Evolutionary conservation across 2,113 vertebrate species (phyloP).

Genomic region (Chlorodrepanis virens): DNA sequence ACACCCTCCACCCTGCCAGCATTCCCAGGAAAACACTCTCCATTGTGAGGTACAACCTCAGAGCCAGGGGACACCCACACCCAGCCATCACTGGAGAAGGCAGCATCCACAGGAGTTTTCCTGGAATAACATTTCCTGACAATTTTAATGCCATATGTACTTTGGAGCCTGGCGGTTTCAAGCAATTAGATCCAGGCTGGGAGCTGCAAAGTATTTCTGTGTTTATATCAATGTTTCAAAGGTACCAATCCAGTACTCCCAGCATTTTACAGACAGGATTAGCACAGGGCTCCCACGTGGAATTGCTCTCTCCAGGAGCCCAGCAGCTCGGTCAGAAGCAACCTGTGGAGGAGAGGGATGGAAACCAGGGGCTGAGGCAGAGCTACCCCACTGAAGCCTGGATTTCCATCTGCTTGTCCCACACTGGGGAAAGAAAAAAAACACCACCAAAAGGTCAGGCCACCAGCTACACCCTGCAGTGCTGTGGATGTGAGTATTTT

Average conservation of each 20-base stretch:
- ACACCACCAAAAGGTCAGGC: not conserved
- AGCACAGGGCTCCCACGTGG: not conserved
- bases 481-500: not conserved
- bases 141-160: not conserved
- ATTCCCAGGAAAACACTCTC: not conserved
- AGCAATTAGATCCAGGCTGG: not conserved
- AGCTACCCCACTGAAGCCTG: not conserved
- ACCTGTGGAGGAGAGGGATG: not conserved
- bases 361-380: not conserved
- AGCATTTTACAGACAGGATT: not conserved
- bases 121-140: not conserved
- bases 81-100: too few species aligned
- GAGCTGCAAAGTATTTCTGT: not conserved
- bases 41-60: rapidly evolving
- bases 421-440: not conserved
- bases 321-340: not conserved
- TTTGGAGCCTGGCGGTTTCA: not conserved
- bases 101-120: not conserved
- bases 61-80: not conserved
- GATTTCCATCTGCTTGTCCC: not conserved
- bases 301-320: not conserved
- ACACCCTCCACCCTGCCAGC: not conserved
- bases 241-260: not conserved
- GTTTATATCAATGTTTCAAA: not conserved
- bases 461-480: not conserved